Evolutionary conservation across 2,888 invertebrate species (phyloP), one percentile per base, ranked within the genome.

Genomic region (Leucoma salicis): DNA sequence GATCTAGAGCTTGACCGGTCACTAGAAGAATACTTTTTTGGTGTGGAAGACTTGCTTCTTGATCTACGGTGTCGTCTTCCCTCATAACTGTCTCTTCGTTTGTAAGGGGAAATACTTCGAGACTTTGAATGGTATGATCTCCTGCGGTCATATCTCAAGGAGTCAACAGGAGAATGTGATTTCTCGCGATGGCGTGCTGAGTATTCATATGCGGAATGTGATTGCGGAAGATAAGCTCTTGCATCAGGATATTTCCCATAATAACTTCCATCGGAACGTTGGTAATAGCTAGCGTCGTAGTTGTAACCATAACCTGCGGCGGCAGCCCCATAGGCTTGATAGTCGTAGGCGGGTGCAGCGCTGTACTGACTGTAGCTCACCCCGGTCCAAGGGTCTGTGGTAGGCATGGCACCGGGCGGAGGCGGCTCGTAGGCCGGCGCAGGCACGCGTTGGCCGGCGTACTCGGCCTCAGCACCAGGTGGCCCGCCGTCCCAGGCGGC

Each of bases 401-500:
- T 74, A 62, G 85, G 83, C 74, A 56, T 53, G 42, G 45, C 48
- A 36, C 31, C 39, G 29, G 59, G 55, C 37, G 63, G 48, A 70
- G 70, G 68, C 64, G 42, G 40, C 35, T 39, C 36, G 50, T 51
- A 56, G 42, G 45, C 39, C 28, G 79, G 76, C 71, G 70, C 78
- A 66, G 66, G 80, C 66, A 63, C 56, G 71, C 56, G 74, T 67
- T 63, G 65, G 62, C 78, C 73, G 67, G 70, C 78, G 84, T 89
- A 86, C 72, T 85, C 91, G 64, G 74, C 82, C 80, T 86, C 91
- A 59, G 83, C 90, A 66, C 85, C 91, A 64, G 82, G 91, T 74
- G 91, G 90, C 73, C 88, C 88, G 75, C 84, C 88, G 78, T 88
- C 87, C 89, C 87, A 87, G 66, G 83, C 76, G 74, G 80, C 76